Conservation (phyloP, 2,797 vertebrate genomes). For the Chelidonichthys spinosus region DNA sequence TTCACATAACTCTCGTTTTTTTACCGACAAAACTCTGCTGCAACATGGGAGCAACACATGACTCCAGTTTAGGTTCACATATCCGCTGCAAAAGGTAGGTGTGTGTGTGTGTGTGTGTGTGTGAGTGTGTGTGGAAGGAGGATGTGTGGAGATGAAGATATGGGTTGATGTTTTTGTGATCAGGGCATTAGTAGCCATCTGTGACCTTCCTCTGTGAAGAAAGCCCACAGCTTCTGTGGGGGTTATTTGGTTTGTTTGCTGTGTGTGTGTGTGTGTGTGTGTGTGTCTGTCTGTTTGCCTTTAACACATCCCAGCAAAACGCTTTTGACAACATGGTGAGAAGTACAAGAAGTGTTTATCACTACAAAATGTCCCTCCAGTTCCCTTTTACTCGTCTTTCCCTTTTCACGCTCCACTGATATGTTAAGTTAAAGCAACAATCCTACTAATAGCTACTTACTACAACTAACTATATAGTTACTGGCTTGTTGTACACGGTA, state of each 20-base stretch:
- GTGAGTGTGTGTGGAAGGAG: conserved; percentile 1
- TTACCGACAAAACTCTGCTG: conserved; percentile 24
- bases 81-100: conserved; percentile 28
- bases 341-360: conserved; percentile 15
- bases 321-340: conserved; percentile 39
- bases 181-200: conserved; percentile 38
- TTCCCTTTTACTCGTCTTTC: not conserved
- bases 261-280: conserved; percentile 14
- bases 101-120: conserved; percentile 2
- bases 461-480: no score
- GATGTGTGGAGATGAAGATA: conserved; percentile 23
- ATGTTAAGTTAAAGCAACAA: not conserved
- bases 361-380: not conserved
- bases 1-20: conserved; percentile 14
- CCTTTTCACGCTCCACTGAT: not conserved
- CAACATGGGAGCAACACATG: conserved; percentile 41
- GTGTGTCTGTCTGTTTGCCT: conserved; percentile 9
- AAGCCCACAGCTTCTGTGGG: conserved; percentile 17
- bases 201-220: conserved; percentile 52
- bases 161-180: conserved; percentile 48
- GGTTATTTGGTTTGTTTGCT: conserved; percentile 11
- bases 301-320: conserved; percentile 17
- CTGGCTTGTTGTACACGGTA: no score
- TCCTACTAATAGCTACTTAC: no score
- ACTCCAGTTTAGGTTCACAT: conserved; percentile 23